Base-by-base conservation (phyloP, 2,113 vertebrate genomes). In the Psephotus haematonotus region DNA sequence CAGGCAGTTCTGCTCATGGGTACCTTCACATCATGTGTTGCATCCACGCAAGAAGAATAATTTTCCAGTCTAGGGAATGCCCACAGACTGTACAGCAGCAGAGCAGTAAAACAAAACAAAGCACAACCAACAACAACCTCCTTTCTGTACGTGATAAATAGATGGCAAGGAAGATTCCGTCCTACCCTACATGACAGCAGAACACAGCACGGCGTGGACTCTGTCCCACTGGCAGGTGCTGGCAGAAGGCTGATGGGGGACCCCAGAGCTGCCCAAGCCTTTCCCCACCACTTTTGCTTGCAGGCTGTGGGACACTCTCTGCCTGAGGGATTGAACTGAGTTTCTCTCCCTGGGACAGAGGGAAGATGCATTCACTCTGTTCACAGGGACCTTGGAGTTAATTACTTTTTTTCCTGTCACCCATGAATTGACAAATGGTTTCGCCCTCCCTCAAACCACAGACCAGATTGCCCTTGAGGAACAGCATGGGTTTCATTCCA, bases 281-380 rank as follows among this genome's bases (percentile, higher is more conserved):
- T 37, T 17, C 18, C 6, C 2, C 25, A 47, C 25, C 27, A 43
- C 24, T 17, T 5, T 44, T 6, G 4, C 49, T 17, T 39, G 20
- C 78, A 52, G 46, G 19, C 12, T 39, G 35, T 18, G 6, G 69
- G 43, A 44, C 5, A 5, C 5, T 7, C n/a, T 31, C 63, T 69
- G 64, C 44, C 9, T 25, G 24, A 33, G 69, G 41, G 9, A 27
- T 16, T 17, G 35, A 27, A 25, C 22, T 41, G 47, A 35, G 69
- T 55, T 83, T 41, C 64, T 46, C 11, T 13, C 20, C n/a, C 53
- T 60, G 28, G 4, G 10, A 6, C 11, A 35, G 1, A 3, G 67
- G 17, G 29, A n/a, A 77, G 28, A 63, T 1, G 1, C 35, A 67
- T 88, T 24, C 10, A 8, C 11, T 43, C 13, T 0, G 0, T 49